These are phyloP conservation scores for Cetonia aurata DNA, from an alignment of 2,888 invertebrate genomes.

Conservation along the genomic window DNA sequence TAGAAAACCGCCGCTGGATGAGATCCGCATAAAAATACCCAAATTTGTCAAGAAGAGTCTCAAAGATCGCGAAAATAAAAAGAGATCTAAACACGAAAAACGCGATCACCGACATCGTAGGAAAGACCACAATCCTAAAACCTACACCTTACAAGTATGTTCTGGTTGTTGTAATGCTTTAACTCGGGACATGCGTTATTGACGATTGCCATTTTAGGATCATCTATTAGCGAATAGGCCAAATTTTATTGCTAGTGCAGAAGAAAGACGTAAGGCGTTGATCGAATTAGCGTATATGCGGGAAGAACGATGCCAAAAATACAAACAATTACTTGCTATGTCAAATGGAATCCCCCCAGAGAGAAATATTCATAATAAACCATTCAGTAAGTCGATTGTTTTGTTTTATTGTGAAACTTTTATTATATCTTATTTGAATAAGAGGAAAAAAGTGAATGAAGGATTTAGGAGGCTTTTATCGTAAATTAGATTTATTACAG, in stretches of 20 bases:
- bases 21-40: constrained; percentile 14
- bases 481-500: no score
- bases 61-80: constrained; percentile 47
- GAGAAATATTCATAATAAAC: constrained; percentile 44
- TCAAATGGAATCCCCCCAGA: constrained; percentile 56
- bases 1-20: constrained; percentile 6
- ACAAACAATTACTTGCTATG: constrained; percentile 65
- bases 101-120: constrained; percentile 35
- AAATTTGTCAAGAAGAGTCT: constrained; percentile 29
- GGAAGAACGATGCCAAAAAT: constrained; percentile 66
- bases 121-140: constrained; percentile 35
- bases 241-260: constrained; percentile 74
- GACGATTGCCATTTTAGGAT: constrained; percentile 72
- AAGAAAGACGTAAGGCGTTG: constrained; percentile 68
- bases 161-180: constrained; percentile 44
- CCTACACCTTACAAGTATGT: constrained; percentile 54
- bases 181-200: constrained; percentile 44
- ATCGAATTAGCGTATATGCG: constrained; percentile 67
- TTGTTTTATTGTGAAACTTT: constrained; percentile 18
- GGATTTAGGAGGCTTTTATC: no score
- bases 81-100: constrained; percentile 45
- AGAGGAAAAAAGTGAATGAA: neutral
- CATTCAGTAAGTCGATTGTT: constrained; percentile 41
- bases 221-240: constrained; percentile 79
- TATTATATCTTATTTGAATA: constrained; percentile 17